phyloP scores from a whole-genome alignment of 2,888 invertebrate species.

The Pyrrhosoma nymphula region DNA sequence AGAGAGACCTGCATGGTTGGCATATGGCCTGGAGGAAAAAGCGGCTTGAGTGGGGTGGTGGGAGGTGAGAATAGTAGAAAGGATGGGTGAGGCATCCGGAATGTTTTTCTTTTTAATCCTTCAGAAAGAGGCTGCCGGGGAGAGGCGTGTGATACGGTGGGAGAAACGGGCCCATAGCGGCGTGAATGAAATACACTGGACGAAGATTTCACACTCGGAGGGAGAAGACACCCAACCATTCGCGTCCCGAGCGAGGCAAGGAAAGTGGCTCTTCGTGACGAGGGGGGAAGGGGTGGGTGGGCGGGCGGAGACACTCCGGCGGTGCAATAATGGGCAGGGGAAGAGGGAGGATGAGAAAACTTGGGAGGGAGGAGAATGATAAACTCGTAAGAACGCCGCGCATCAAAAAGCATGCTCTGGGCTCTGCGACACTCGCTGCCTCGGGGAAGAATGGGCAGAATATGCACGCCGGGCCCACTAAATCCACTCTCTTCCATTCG shows the following conservation, averaged over 20 bases:
- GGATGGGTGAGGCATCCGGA: background rate
- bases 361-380: background rate
- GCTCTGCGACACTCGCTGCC: background rate
- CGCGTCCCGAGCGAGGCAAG: background rate
- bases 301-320: background rate
- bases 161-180: background rate
- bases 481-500: background rate
- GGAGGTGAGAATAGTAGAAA: background rate
- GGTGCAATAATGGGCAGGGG: background rate
- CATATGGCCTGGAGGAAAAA: background rate
- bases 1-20: too few relatives aligned
- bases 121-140: background rate
- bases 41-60: background rate
- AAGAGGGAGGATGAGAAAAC: background rate
- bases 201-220: constrained; percentile 58
- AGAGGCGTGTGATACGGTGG: background rate
- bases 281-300: background rate
- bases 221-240: constrained; percentile 34
- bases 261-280: constrained; percentile 7
- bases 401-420: background rate
- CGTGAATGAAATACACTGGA: constrained; percentile 42
- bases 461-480: background rate
- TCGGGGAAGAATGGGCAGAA: background rate
- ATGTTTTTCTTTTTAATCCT: background rate
- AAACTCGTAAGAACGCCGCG: background rate